These are phyloP conservation scores for Cloeon dipterum DNA, from an alignment of 2,888 invertebrate genomes.

Conservation along the genomic window DNA sequence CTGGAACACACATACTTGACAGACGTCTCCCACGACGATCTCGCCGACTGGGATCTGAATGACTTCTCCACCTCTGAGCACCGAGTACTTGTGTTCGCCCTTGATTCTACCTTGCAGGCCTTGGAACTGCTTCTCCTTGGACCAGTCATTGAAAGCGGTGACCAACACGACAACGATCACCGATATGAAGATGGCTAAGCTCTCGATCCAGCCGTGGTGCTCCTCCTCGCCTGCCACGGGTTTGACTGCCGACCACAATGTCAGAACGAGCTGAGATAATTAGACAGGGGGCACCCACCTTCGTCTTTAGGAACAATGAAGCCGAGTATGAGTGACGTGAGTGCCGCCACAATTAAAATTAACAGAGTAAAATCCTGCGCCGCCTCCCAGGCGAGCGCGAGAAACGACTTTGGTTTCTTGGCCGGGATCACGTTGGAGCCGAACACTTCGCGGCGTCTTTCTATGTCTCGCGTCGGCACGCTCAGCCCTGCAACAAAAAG, in stretches of 20 bases:
- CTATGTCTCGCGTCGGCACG: slow-evolving; percentile 23
- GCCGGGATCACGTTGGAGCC: slow-evolving; percentile 38
- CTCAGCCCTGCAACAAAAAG: slow-evolving; percentile 19
- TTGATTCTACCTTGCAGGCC: slow-evolving; percentile 35
- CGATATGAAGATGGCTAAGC: slow-evolving; percentile 35
- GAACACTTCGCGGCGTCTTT: slow-evolving; percentile 24
- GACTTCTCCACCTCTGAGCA: slow-evolving; percentile 28
- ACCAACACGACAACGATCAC: slow-evolving; percentile 38
- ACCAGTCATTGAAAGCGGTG: slow-evolving; percentile 41
- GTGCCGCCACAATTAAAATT: slow-evolving; percentile 32
- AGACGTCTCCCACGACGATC: slow-evolving; percentile 37
- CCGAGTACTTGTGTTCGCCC: slow-evolving; percentile 34
- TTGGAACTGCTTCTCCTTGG: slow-evolving; percentile 39
- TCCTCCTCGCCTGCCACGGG: slow-evolving; percentile 13
- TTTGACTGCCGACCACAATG: too few species aligned
- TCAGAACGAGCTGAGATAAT: slow-evolving; percentile 15
- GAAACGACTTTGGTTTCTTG: slow-evolving; percentile 33
- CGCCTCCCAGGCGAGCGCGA: slow-evolving; percentile 35
- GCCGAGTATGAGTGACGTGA: slow-evolving; percentile 32
- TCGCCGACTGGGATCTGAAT: slow-evolving; percentile 30
- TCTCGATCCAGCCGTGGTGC: slow-evolving; percentile 41
- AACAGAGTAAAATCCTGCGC: slow-evolving; percentile 37
- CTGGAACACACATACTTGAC: slow-evolving; percentile 29
- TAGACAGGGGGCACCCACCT: too few species aligned
- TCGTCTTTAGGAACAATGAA: slow-evolving; percentile 11